These are phyloP conservation scores for Toxotes jaculatrix DNA, from an alignment of 2,113 vertebrate species.

Conservation along the genomic window DNA sequence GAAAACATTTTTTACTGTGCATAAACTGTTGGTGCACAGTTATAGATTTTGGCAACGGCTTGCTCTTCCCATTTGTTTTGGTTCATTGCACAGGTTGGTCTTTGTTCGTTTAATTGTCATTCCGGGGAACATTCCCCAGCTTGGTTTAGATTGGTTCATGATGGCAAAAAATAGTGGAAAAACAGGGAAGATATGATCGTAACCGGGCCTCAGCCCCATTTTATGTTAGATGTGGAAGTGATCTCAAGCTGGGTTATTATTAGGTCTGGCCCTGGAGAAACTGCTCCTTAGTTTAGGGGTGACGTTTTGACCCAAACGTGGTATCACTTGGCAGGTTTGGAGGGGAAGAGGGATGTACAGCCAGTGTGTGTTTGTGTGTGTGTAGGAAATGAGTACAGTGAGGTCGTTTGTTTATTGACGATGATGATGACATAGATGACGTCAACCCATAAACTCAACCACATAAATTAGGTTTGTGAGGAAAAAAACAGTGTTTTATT, in stretches of 20 bases:
- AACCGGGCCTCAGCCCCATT: conserved; percentile 47
- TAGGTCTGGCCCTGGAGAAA: conserved; percentile 38
- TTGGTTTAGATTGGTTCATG: conserved; percentile 78
- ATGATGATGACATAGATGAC: neutral
- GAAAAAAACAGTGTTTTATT: neutral
- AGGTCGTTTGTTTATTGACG: neutral
- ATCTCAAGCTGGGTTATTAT: conserved; percentile 68
- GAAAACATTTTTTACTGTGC: conserved; percentile 12
- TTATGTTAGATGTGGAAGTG: conserved; percentile 72
- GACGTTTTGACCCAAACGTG: conserved; percentile 31
- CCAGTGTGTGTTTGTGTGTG: neutral
- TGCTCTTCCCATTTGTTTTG: conserved; percentile 71
- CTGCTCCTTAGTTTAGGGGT: conserved; percentile 12
- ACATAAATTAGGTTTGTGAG: neutral
- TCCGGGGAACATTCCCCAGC: conserved; percentile 77
- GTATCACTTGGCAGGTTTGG: conserved; percentile 8
- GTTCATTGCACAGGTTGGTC: conserved; percentile 78
- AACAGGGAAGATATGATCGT: conserved; percentile 65
- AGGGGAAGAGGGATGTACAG: neutral
- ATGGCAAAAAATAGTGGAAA: conserved; percentile 69
- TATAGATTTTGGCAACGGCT: conserved; percentile 68
- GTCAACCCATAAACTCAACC: conserved; percentile 8
- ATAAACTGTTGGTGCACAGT: conserved; percentile 54
- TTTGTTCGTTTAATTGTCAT: conserved; percentile 83
- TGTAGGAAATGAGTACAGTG: neutral